These are phyloP conservation scores for Eristalis intricaria DNA, from an alignment of 2,888 invertebrate species.

Conservation along the genomic window DNA sequence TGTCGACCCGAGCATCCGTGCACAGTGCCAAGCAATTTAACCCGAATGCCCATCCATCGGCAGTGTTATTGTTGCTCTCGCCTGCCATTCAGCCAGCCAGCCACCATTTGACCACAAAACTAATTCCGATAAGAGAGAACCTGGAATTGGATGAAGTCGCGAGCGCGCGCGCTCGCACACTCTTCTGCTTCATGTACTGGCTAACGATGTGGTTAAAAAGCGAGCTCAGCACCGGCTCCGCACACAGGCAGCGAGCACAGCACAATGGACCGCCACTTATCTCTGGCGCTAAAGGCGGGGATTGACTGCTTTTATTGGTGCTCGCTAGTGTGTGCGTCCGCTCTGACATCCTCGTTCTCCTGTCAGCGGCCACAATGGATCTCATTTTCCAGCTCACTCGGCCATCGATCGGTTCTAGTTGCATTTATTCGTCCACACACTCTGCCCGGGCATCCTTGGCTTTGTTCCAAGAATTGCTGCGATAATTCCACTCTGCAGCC, in stretches of 20 bases:
- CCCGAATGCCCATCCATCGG: constrained; percentile 59
- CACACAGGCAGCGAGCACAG: neutral
- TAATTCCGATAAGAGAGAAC: constrained; percentile 63
- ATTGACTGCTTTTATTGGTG: constrained; percentile 16
- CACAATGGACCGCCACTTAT: constrained; percentile 41
- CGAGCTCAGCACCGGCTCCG: constrained; percentile 27
- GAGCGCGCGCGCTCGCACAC: neutral
- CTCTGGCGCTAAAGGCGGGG: constrained; percentile 48
- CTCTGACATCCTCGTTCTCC: constrained; percentile 62
- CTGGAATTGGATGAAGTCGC: constrained; percentile 48
- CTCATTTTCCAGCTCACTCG: constrained; percentile 52
- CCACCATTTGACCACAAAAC: constrained; percentile 61
- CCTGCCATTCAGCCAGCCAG: neutral
- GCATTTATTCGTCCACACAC: constrained; percentile 63
- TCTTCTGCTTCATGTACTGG: constrained; percentile 57
- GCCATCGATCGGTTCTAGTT: constrained; percentile 58
- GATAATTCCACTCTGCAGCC: constrained; percentile 45
- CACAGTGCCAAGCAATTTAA: constrained; percentile 64
- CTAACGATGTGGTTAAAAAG: constrained; percentile 71
- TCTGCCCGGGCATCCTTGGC: constrained; percentile 16
- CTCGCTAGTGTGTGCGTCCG: neutral
- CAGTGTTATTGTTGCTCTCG: constrained; percentile 52
- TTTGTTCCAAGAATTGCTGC: constrained; percentile 58
- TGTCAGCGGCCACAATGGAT: constrained; percentile 67
- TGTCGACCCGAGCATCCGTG: constrained; percentile 41